Base-by-base conservation (phyloP, 2,888 invertebrate species). In the Dascillus cervinus region DNA sequence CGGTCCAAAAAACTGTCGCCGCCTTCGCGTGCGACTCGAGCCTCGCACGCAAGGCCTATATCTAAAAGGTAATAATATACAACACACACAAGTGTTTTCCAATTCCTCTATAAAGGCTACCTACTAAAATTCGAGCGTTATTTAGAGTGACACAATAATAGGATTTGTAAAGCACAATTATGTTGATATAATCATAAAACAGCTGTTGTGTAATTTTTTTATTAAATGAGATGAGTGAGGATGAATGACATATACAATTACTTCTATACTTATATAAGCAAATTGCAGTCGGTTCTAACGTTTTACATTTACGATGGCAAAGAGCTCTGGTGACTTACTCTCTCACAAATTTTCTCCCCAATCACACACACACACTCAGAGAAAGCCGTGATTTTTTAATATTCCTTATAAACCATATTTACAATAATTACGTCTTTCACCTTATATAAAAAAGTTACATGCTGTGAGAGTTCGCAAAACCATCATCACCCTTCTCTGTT, bases 31-130 rank as follows among this genome's bases (percentile, higher is more conserved):
- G n/a, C n/a, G n/a, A n/a, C 39, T 40, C 38, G 39, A 46, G 43
- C 41, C 45, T 41, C 44, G 39, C 38, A 42, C 31, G 36, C 44
- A 49, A 47, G 47, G 44, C 49, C 46, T 44, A 43, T 41, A 44
- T 37, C 49, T 48, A 47, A n/a, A n/a, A 45, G 40, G 41, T 44
- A 49, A 45, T 43, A 46, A 39, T 47, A 49, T 44, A 49, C 43
- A 49, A 43, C 30, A 37, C n/a, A n/a, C n/a, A n/a, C 43, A 33
- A 25, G 35, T 37, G 30, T 38, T 30, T n/a, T 37, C 38, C 41
- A 41, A 41, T 41, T 38, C 36, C 37, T 31, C n/a, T n/a, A n/a
- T n/a, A n/a, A n/a, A n/a, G n/a, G n/a, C n/a, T n/a, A n/a, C n/a
- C n/a, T n/a, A n/a, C n/a, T n/a, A n/a, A n/a, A n/a, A n/a, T n/a